Conservation (phyloP, 2,888 invertebrate species). For the Lobophora halterata region DNA sequence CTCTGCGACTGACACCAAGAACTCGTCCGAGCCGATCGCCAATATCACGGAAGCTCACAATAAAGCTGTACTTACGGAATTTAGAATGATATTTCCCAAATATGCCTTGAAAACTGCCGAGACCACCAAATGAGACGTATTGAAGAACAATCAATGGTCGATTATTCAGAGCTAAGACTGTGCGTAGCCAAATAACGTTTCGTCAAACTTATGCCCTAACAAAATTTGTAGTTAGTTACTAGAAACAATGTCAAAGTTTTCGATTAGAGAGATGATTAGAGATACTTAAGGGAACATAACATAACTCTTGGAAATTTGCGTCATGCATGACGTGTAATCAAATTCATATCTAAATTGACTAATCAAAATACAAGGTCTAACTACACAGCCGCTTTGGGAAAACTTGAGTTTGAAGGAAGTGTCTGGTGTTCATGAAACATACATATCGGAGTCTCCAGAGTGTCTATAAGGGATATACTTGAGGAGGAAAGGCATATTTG, state of each 20-base stretch:
- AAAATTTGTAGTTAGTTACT: too few relatives aligned
- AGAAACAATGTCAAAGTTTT: too few relatives aligned
- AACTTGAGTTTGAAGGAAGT: too few relatives aligned
- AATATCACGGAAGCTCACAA: constrained; percentile 54
- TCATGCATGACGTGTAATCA: too few relatives aligned
- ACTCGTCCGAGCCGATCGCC: constrained; percentile 37
- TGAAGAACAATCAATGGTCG: constrained; percentile 1
- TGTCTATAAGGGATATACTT: constrained; percentile 8
- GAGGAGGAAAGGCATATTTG: constrained; percentile 45
- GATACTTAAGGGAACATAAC: too few relatives aligned
- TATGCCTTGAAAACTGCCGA: constrained; percentile 36
- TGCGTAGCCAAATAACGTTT: background rate
- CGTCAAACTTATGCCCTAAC: too few relatives aligned
- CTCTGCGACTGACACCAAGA: constrained; percentile 58
- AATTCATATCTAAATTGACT: too few relatives aligned
- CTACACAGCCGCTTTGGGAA: too few relatives aligned
- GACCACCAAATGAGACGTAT: constrained; percentile 4
- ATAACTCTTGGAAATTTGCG: too few relatives aligned
- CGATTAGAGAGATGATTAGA: too few relatives aligned
- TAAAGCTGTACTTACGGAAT: constrained; percentile 54
- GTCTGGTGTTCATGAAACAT: too few relatives aligned
- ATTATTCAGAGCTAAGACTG: background rate
- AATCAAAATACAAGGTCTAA: too few relatives aligned
- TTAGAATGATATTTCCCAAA: constrained; percentile 42
- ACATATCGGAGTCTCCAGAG: background rate